These are phyloP conservation scores for Oreochromis tanganicae DNA, from an alignment of 2,113 vertebrate species.

Conservation along the genomic window DNA sequence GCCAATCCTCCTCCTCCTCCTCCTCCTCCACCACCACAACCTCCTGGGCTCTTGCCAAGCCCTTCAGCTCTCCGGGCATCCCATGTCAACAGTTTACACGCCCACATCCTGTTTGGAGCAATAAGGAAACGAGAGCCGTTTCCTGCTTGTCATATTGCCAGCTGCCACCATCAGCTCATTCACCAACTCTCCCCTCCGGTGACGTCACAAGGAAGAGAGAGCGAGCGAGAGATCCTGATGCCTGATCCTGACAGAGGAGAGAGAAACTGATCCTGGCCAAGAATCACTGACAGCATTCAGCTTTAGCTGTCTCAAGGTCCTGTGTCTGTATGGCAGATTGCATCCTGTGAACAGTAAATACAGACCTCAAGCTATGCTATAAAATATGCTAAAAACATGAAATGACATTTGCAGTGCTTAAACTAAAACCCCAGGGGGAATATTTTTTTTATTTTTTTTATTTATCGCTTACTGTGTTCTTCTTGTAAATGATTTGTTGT, in stretches of 20 bases:
- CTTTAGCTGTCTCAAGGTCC: neutral
- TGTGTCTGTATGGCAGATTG: neutral
- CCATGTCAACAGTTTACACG: slow-evolving; percentile 77
- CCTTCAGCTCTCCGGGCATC: slow-evolving; percentile 60
- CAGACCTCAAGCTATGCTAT: neutral
- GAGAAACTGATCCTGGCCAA: neutral
- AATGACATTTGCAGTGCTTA: neutral
- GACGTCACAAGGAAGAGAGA: neutral
- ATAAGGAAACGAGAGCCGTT: slow-evolving; percentile 75
- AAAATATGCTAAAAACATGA: neutral
- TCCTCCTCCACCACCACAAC: neutral
- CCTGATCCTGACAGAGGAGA: neutral
- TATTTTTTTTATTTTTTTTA: neutral
- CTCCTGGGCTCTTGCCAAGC: slow-evolving; percentile 57
- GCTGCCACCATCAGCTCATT: slow-evolving; percentile 36
- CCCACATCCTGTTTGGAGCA: slow-evolving; percentile 79
- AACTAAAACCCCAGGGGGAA: neutral
- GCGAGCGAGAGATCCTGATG: neutral
- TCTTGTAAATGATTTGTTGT: neutral
- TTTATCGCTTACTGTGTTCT: neutral
- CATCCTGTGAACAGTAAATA: neutral
- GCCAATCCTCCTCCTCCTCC: neutral
- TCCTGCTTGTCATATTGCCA: slow-evolving; percentile 67
- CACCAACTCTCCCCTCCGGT: slow-evolving; percentile 5
- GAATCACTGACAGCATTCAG: neutral